Conservation (phyloP, 1,140 invertebrate genomes). For the Bradysia coprophila region DNA sequence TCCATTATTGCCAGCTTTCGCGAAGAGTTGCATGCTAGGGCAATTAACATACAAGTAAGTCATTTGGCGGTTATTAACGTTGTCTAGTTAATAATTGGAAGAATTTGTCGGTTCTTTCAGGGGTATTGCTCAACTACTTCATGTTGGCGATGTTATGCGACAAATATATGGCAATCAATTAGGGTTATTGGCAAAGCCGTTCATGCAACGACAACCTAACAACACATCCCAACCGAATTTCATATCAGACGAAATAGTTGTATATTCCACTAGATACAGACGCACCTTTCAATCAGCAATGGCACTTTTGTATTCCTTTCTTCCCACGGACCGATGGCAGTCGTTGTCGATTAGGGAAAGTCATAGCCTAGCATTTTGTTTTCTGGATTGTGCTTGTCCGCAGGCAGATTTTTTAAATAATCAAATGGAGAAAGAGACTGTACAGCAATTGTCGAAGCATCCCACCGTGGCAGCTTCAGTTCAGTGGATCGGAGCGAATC, state of each 20-base stretch:
- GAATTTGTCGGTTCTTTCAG: conserved; percentile 5
- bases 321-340: conserved; percentile 32
- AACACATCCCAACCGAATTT: conserved; percentile 9
- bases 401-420: conserved; percentile 34
- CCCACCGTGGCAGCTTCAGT: conserved; percentile 46
- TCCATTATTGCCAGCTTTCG: conserved; percentile 44
- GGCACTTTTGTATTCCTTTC: conserved; percentile 56
- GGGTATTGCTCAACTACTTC: conserved; percentile 54
- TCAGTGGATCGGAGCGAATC: conserved; percentile 35
- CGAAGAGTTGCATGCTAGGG: conserved; percentile 38
- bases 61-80: conserved; percentile 6
- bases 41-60: conserved; percentile 46
- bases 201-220: neutral
- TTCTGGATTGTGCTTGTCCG: conserved; percentile 60
- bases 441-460: conserved; percentile 24
- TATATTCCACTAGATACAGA: conserved; percentile 66
- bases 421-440: conserved; percentile 8
- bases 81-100: no score
- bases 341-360: conserved; percentile 35
- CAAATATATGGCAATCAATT: conserved; percentile 44
- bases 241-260: conserved; percentile 39
- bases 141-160: conserved; percentile 49
- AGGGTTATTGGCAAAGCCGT: conserved; percentile 23
- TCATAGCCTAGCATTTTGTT: conserved; percentile 70
- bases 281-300: conserved; percentile 79